Evolutionary conservation across 2,113 vertebrate species (phyloP), one percentile per base, ranked within the genome.

Genomic region (Hemiscyllium ocellatum): DNA sequence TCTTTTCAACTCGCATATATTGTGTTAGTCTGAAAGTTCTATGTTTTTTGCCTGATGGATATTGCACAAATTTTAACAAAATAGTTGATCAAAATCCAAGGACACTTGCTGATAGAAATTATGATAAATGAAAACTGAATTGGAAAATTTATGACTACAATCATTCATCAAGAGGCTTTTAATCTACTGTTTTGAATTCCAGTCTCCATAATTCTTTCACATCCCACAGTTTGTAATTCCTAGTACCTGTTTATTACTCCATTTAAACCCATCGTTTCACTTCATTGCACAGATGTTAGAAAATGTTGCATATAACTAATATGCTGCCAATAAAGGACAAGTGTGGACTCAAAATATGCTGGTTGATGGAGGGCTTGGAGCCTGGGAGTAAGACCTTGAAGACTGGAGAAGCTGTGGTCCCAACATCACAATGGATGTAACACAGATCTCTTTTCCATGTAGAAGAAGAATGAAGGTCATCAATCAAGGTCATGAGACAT

Each of bases 21-120:
- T 56, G 15, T 24, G 26, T 89, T 56, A 89, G 29, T 86, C n/a
- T 20, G 2, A 12, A 89, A 10, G 26, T 50, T 50, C 22, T 89
- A 6, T 83, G 19, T 83, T 20, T 13, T 96, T 96, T 95, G 89
- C 96, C 33, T 76, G 72, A 80, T 26, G 93, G 96, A 56, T 95
- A 96, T 72, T 76, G 95, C 96, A 5, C 19, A 94, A 96, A 96
- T 96, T 94, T 96, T 89, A 33, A 94, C 78, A 96, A 96, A 96
- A 70, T 13, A 13, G 76, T 95, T 96, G 96, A 47, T 96, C 90
- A 5, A 96, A 96, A 96, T 97, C 96, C 96, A 95, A 47, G 96
- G 95, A 0, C 85, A 70, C 68, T 95, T 95, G 10, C 65, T 29
- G 56, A 33, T 91, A 29, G 20, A 15, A 56, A 52, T 90, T 26